Evolutionary conservation across 2,113 vertebrate species (phyloP).

Genomic region (Canis aureus): DNA sequence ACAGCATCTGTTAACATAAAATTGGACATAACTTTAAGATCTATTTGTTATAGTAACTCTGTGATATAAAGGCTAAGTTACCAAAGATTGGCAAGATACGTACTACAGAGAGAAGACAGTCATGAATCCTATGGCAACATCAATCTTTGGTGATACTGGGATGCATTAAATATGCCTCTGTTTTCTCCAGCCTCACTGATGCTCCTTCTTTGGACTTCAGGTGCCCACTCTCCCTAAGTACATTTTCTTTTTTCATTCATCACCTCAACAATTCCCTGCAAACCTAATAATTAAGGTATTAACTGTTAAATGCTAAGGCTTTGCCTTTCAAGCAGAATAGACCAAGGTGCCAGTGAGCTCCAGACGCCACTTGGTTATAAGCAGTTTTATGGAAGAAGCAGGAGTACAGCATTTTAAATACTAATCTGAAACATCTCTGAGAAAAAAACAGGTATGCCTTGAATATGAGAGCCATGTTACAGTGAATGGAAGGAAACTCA

Average conservation of each 20-base stretch:
- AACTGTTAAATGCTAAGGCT: neutral
- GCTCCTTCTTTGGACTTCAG: neutral
- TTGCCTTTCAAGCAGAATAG: neutral
- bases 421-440: slow-evolving; percentile 19
- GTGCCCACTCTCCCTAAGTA: neutral
- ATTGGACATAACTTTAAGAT: slow-evolving; percentile 43
- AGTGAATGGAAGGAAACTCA: slow-evolving; percentile 12
- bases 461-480: neutral
- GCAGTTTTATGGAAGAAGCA: neutral
- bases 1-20: neutral
- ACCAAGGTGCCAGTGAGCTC: neutral
- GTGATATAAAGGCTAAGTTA: neutral
- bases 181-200: neutral
- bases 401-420: neutral
- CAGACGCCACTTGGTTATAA: neutral
- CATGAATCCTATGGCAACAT: neutral
- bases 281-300: neutral
- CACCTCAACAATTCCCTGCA: neutral
- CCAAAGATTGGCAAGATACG: neutral
- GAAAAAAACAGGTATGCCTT: neutral
- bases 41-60: neutral
- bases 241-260: neutral
- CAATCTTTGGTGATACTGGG: neutral
- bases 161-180: neutral
- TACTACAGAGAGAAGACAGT: neutral